phyloP scores from a whole-genome alignment of 2,797 vertebrate genomes.

The Sebastes kiyomatsui region DNA sequence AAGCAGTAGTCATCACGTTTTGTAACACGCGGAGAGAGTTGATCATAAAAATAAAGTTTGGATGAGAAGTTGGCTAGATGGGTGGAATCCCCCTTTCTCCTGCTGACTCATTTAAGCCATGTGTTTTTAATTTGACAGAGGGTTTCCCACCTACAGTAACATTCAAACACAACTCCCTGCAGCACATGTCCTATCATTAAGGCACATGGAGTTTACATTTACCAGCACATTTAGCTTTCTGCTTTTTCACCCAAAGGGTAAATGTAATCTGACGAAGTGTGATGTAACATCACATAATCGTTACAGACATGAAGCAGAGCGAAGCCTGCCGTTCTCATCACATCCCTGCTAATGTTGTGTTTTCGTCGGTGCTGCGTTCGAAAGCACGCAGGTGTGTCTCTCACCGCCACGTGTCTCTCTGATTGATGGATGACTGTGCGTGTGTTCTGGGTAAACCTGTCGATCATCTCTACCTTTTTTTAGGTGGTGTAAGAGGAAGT shows the following conservation, averaged over 20 bases:
- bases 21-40: conserved; percentile 78
- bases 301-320: neutral
- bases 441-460: neutral
- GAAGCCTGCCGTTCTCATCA: neutral
- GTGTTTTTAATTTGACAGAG: conserved; percentile 86
- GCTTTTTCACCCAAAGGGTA: neutral
- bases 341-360: neutral
- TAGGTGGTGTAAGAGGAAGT: conserved; percentile 47
- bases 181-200: conserved; percentile 24
- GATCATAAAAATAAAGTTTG: conserved; percentile 76
- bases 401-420: neutral
- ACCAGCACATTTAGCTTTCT: conserved; percentile 8
- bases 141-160: conserved; percentile 84
- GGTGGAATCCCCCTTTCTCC: conserved; percentile 90
- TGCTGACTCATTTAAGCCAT: conserved; percentile 92
- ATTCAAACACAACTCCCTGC: conserved; percentile 16
- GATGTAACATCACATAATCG: neutral
- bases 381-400: neutral
- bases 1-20: conserved; percentile 84
- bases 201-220: conserved; percentile 37
- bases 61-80: conserved; percentile 75
- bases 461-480: neutral
- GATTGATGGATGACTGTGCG: neutral
- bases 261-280: neutral
- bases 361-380: neutral